These are phyloP conservation scores for Sciurus carolinensis DNA, from an alignment of 2,797 vertebrate genomes.

Conservation along the genomic window DNA sequence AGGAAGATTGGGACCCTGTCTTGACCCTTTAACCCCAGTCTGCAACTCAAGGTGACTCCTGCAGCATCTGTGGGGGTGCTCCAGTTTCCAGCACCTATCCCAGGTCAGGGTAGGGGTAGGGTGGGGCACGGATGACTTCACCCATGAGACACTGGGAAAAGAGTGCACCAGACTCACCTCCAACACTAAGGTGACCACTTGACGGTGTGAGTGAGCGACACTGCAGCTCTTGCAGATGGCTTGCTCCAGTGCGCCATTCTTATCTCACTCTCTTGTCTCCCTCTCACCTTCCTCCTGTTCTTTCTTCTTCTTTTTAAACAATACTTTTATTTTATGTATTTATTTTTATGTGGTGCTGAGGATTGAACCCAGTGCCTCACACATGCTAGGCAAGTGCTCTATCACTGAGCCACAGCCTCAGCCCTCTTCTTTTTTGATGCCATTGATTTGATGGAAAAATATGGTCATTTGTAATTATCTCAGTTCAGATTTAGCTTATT, in stretches of 20 bases:
- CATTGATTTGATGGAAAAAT: constrained; percentile 24
- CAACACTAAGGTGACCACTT: background rate
- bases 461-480: constrained; percentile 21
- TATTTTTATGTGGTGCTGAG: no score
- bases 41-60: background rate
- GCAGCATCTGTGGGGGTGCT: background rate
- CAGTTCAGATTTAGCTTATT: background rate
- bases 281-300: no score
- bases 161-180: background rate
- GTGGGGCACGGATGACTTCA: background rate
- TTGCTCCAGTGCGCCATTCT: background rate
- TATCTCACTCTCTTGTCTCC: background rate
- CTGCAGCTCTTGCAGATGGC: background rate
- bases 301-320: no score
- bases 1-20: background rate
- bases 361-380: no score
- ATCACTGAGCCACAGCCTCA: no score
- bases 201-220: background rate
- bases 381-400: no score
- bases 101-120: background rate
- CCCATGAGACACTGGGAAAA: background rate
- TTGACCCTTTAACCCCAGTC: background rate
- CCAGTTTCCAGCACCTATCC: background rate
- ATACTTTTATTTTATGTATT: no score
- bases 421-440: background rate